These are phyloP conservation scores for Raillietiella orientalis DNA, from an alignment of 2,888 invertebrate species.

Conservation along the genomic window DNA sequence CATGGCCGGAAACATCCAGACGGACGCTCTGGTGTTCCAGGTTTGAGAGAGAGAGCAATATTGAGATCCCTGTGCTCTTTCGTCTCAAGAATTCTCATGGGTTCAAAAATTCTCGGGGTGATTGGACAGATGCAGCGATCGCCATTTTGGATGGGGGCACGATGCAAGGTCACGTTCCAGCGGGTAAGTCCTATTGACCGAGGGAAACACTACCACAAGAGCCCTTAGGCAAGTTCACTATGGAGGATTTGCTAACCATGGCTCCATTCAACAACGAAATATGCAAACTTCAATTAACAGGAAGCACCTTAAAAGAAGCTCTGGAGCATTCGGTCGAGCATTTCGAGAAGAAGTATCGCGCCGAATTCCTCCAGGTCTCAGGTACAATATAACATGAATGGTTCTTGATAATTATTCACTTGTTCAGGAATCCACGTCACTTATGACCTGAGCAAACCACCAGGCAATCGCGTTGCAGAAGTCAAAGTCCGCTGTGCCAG, in stretches of 20 bases:
- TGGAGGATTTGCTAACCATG: conserved; percentile 10
- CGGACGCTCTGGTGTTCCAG: conserved; percentile 30
- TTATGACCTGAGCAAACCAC: conserved; percentile 9
- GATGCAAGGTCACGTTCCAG: conserved; percentile 19
- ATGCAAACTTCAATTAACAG: conserved; percentile 11
- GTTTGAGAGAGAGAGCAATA: too few species aligned
- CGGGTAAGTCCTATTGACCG: conserved; percentile 5
- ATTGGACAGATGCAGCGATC: conserved; percentile 32
- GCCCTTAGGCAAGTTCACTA: conserved; percentile 9
- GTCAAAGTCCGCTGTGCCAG: conserved; percentile 21
- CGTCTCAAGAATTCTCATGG: too few species aligned
- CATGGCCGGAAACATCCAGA: conserved; percentile 33
- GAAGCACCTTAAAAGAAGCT: conserved; percentile 9
- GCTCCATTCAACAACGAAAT: conserved; percentile 12
- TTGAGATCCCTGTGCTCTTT: too few species aligned
- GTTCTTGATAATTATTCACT: too few species aligned
- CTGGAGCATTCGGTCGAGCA: conserved; percentile 11
- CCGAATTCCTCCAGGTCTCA: conserved; percentile 13
- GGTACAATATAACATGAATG: too few species aligned
- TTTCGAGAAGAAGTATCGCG: conserved; percentile 9
- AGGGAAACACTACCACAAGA: too few species aligned
- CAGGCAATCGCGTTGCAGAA: conserved; percentile 9
- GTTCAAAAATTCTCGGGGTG: too few species aligned
- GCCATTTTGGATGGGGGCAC: conserved; percentile 32
- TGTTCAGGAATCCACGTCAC: conserved; percentile 9